Base-by-base conservation (phyloP, 2,113 vertebrate genomes). In the Eira barbara region DNA sequence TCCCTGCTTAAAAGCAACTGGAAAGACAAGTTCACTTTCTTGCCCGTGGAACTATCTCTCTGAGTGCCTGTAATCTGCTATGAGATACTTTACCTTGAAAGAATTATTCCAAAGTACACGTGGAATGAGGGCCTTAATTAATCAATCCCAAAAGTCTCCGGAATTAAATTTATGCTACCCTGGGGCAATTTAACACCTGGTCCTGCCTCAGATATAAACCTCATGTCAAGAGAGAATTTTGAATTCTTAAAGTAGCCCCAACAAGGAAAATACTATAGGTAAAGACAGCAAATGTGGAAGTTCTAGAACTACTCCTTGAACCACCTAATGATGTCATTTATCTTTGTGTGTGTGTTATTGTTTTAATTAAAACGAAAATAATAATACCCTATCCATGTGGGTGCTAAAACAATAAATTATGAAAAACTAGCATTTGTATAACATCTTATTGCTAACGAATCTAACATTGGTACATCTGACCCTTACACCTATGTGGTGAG, bases 321-420 rank as follows among this genome's bases (percentile, higher is more conserved):
- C 11, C 7, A 79, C 0, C 12, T 91, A 85, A 47, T 45, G 3
- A 14, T 76, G 10, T 79, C 13, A 55, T 10, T 55, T 67, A 34
- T 42, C 55, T 55, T 94, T 55, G 9, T 55, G 6, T 61, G 23
- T 91, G 17, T 6, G 79, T 84, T 74, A 61, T 20, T 69, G 74
- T 78, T 89, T 82, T 89, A 93, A 89, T 76, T 89, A 90, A 97
- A 93, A n/a, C 85, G 31, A 9, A 91, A 92, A 78, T 85, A 65
- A 57, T 39, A 93, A 76, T 69, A 20, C 3, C 4, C 34, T 90
- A 71, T 39, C 6, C 6, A 61, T 42, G 13, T 34, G 6, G 7
- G 10, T 93, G 21, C 42, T 96, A 69, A 55, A 42, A 52, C 0
- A 42, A 74, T 45, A 90, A 89, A 82, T 27, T n/a, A 91, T 73